A percentile compares a stretch with the other conserved stretches of the same genome.
Evolutionary conservation across 2,797 vertebrate genomes (phyloP).

Genomic region (Staurois parvus): DNA sequence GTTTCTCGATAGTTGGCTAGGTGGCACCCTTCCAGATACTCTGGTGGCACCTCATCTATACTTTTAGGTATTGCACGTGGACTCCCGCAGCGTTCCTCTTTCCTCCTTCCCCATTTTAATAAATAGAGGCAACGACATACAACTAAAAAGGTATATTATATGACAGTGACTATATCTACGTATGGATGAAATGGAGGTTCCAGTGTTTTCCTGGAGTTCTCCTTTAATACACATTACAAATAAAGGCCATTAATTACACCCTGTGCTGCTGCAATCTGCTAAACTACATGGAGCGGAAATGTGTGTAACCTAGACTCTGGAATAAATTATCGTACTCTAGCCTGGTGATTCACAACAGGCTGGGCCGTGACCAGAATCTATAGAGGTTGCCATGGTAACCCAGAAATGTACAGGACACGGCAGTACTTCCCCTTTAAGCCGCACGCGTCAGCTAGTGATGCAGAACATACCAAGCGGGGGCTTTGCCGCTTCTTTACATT

Average conservation of each 20-base stretch:
- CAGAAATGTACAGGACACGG: constrained; percentile 31
- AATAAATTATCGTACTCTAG: not conserved
- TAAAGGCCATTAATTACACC: too few species aligned
- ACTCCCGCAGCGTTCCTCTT: too few species aligned
- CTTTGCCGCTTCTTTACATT: not conserved
- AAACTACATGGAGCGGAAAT: not conserved
- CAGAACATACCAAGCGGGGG: constrained; percentile 2
- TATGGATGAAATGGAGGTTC: not conserved
- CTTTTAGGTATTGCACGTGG: too few species aligned
- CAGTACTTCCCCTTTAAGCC: constrained; percentile 38
- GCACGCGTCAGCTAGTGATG: constrained; percentile 27
- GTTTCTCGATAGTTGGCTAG: too few species aligned
- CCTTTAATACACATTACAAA: not conserved
- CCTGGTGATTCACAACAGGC: constrained; percentile 5
- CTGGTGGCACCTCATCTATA: too few species aligned
- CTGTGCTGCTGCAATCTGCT: too few species aligned
- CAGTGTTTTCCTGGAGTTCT: not conserved
- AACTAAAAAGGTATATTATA: not conserved
- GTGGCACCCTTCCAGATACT: too few species aligned
- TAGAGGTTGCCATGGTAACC: constrained; percentile 59
- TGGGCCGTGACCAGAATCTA: constrained; percentile 61
- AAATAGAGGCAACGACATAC: too few species aligned
- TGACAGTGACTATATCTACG: not conserved
- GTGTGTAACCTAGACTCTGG: not conserved
- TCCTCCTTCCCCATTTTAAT: too few species aligned